Conservation (phyloP, 2,888 invertebrate genomes). For the Pherbina coryleti region DNA sequence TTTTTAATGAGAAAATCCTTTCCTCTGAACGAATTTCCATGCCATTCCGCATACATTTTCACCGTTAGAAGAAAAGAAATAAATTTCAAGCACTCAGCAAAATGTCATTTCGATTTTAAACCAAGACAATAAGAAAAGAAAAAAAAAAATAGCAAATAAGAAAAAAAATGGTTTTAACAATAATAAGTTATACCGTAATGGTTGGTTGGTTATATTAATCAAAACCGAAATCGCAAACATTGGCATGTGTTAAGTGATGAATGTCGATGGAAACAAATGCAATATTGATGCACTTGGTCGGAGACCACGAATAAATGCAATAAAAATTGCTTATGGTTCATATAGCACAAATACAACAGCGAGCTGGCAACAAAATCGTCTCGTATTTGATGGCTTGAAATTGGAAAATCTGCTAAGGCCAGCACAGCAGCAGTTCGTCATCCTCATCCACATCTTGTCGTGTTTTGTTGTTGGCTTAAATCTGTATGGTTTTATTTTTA, state of each 20-base stretch:
- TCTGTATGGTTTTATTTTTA: too few relatives aligned
- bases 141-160: too few relatives aligned
- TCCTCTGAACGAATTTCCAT: too few relatives aligned
- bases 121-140: too few relatives aligned
- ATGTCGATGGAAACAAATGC: slow-evolving; percentile 23
- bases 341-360: slow-evolving; percentile 7
- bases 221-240: background rate
- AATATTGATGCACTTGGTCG: slow-evolving; percentile 2
- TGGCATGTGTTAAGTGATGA: slow-evolving; percentile 27
- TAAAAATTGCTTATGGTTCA: slow-evolving; percentile 24
- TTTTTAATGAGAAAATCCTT: too few relatives aligned
- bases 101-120: too few relatives aligned
- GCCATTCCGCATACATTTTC: too few relatives aligned
- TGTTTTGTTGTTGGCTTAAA: background rate
- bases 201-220: background rate
- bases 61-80: too few relatives aligned
- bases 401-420: slow-evolving; percentile 2
- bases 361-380: background rate
- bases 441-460: slow-evolving; percentile 7
- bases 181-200: background rate
- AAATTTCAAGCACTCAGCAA: too few relatives aligned
- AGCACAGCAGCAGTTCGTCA: background rate
- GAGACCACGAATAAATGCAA: background rate
- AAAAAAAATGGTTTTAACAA: background rate
- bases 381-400: slow-evolving; percentile 10